These are phyloP conservation scores for Dendroctonus ponderosae DNA, from an alignment of 1,140 invertebrate genomes.

Conservation along the genomic window DNA sequence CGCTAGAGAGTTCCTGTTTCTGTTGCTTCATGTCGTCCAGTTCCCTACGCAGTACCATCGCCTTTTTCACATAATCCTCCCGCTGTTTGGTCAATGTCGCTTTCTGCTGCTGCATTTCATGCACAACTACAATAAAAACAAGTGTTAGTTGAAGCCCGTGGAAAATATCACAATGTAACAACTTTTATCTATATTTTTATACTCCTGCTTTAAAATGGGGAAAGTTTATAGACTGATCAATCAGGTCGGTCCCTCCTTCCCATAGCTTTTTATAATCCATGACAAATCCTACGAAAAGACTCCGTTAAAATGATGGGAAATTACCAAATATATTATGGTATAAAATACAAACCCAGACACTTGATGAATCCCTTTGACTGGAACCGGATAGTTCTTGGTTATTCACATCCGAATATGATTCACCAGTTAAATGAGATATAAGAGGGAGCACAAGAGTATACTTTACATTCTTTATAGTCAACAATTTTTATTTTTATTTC, in stretches of 20 bases:
- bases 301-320: constrained; percentile 20
- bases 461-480: no score
- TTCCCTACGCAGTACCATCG: constrained; percentile 67
- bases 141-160: background rate
- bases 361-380: no score
- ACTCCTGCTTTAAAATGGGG: constrained; percentile 22
- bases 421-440: background rate
- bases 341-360: constrained; percentile 18
- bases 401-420: background rate
- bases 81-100: constrained; percentile 72
- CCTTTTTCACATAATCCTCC: constrained; percentile 74
- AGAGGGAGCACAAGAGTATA: background rate
- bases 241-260: constrained; percentile 13
- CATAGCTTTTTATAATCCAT: constrained; percentile 15
- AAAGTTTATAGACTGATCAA: constrained; percentile 17
- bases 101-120: constrained; percentile 77
- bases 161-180: constrained; percentile 21
- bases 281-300: constrained; percentile 35
- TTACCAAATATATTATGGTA: constrained; percentile 11
- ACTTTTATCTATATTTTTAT: constrained; percentile 25
- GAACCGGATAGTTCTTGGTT: background rate
- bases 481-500: no score
- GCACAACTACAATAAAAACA: constrained; percentile 60
- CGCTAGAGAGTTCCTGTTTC: constrained; percentile 68
- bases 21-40: constrained; percentile 74